Evolutionary conservation across 2,888 invertebrate genomes (phyloP), one percentile per base, ranked within the genome.

Genomic region (Heliconius ethilla): DNA sequence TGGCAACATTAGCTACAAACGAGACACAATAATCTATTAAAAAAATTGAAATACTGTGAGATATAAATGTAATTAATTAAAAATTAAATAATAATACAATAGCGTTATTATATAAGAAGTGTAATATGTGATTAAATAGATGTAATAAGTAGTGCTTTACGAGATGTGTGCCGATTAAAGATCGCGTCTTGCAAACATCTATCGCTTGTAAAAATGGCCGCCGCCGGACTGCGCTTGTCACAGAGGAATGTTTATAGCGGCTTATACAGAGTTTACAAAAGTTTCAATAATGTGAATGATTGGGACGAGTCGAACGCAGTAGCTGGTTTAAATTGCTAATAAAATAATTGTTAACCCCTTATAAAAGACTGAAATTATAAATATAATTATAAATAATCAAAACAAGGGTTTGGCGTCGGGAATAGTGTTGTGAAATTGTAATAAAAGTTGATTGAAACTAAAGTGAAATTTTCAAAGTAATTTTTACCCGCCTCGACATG

Each of bases 401-500:
- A 76, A 73, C 75, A 79, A 78, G 69, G 55, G 69, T 66, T 75
- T 75, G 70, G 75, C 65, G 70, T 75, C 76, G 62, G 69, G 67
- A 80, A 67, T 62, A 78, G 77, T 78, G 70, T 75, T 80, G 69
- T 70, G 76, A 76, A 73, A 76, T 37, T 74, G 11, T 69, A 73
- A 70, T 76, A 59, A 67, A n/a, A 73, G 51, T 76, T 51, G 18
- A 73, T 76, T 76, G 51, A 72, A 67, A 76, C 45, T 29, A 27
- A 67, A 73, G 25, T 77, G 55, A 29, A 66, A 51, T 73, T 66
- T 65, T 65, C 51, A 65, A 72, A 70, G 40, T 63, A 11, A 37
- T 33, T 66, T n/a, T 65, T 76, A 27, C n/a, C 37, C 65, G 76
- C 83, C 81, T 85, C 91, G 91, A 88, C 84, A 92, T 93, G 93